Conservation (phyloP, 1,140 invertebrate genomes). For the Cyphomyrmex costatus region DNA sequence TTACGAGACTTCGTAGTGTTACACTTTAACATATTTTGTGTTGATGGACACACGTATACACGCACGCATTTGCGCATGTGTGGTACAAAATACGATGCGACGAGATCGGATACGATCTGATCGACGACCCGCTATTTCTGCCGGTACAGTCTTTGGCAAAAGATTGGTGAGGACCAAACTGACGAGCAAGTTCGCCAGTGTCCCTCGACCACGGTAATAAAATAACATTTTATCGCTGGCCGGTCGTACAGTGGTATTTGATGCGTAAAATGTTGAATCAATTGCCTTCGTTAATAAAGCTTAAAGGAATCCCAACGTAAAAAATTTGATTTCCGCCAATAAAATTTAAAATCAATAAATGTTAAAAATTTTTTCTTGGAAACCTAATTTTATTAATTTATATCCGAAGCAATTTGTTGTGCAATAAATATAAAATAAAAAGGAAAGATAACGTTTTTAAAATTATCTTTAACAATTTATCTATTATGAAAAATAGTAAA, state of each 20-base stretch:
- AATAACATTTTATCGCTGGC: conserved; percentile 58
- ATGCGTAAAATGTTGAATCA: conserved; percentile 27
- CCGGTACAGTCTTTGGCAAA: conserved; percentile 69
- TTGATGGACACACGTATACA: conserved; percentile 11
- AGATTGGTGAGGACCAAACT: not conserved
- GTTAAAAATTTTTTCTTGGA: not conserved
- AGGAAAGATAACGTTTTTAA: not conserved
- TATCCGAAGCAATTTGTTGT: not conserved
- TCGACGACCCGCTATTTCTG: conserved; percentile 72
- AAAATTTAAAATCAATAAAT: not conserved
- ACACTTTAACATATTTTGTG: conserved; percentile 45
- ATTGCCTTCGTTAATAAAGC: conserved; percentile 32
- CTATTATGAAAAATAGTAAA: not conserved
- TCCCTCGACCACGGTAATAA: conserved; percentile 7
- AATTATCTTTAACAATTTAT: conserved; percentile 5
- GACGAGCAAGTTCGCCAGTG: conserved; percentile 18
- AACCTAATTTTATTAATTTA: conserved; percentile 6
- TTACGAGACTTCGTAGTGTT: conserved; percentile 25
- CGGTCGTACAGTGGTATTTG: not conserved
- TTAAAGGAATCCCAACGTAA: conserved; percentile 12
- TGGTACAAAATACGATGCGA: conserved; percentile 54
- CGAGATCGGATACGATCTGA: conserved; percentile 72
- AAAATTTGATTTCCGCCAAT: conserved; percentile 5
- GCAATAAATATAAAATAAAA: not conserved
- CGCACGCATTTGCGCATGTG: not conserved